These are phyloP conservation scores for Atopsyche davidsoni DNA, from an alignment of 1,140 invertebrate genomes.

Conservation along the genomic window DNA sequence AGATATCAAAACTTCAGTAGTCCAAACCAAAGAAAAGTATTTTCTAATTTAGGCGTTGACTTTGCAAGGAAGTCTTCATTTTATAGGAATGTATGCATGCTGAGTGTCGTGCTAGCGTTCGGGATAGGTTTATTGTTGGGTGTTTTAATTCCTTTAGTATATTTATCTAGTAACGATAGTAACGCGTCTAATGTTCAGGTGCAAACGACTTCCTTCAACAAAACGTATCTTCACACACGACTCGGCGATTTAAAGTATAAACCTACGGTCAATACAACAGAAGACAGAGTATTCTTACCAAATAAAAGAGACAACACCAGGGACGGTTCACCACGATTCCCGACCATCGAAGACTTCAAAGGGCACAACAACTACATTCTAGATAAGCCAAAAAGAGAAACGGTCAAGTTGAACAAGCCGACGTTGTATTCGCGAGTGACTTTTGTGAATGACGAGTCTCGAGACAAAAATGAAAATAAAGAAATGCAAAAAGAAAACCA, in stretches of 20 bases:
- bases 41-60: no score
- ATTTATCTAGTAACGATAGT: no score
- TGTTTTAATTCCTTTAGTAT: slow-evolving; percentile 22
- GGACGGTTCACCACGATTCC: slow-evolving; percentile 6
- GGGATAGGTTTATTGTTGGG: slow-evolving; percentile 25
- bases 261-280: background rate
- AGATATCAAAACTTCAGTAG: no score
- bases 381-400: slow-evolving; percentile 2
- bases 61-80: no score
- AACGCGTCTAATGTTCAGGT: slow-evolving; percentile 8
- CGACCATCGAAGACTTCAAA: slow-evolving; percentile 8
- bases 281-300: slow-evolving; percentile 16
- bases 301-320: slow-evolving; percentile 3
- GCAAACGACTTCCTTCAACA: background rate
- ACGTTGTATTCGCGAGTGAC: slow-evolving; percentile 21
- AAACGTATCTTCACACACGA: slow-evolving; percentile 5
- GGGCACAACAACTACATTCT: background rate
- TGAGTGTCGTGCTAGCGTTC: slow-evolving; percentile 25
- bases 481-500: slow-evolving; percentile 4
- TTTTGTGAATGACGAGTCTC: slow-evolving; percentile 18
- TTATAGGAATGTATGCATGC: slow-evolving; percentile 22
- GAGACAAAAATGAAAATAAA: background rate
- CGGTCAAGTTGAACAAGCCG: slow-evolving; percentile 19
- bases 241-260: slow-evolving; percentile 14
- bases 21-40: no score